Evolutionary conservation across 1,140 invertebrate genomes (phyloP), one percentile per base, ranked within the genome.

Genomic region (Zophobas morio): DNA sequence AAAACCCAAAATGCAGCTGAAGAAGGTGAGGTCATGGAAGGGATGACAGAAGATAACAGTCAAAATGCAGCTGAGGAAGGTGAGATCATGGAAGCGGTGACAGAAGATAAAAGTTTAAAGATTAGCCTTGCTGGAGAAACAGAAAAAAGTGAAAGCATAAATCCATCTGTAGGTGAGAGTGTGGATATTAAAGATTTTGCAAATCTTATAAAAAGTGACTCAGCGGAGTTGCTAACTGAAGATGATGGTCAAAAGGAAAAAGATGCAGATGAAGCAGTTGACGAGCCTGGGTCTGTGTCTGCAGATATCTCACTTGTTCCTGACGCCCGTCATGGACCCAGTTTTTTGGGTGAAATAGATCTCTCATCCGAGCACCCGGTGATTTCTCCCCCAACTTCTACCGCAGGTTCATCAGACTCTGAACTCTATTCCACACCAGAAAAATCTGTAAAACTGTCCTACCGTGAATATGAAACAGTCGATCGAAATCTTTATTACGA

Each of bases 401-500:
- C 8, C 3, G 42, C 8, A 8, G 3, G 3, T 8, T 4, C 8
- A 46, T 3, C 42, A 46, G 42, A 46, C 8, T 4, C 42, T 4
- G 3, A 8, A 3, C 0, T 3, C 42, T 46, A 46, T 8, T 8
- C 3, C 3, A 3, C 3, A 8, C 8, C 42, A 4, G 8, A 3
- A 8, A 46, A 46, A 46, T 3, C 3, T 3, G 42, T 46, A 8
- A 20, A 20, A 20, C 20, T 20, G 20, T 20, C 20, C 20, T 20
- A 20, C 20, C 20, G 20, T 20, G 54, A 20, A 56, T 3, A 35
- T n/a, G 36, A 37, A 1, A 8, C 6, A 46, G 37, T 35, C 1
- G 20, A 66, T 66, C 39, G 60, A 66, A 37, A 66, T 5, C 2
- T 66, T 37, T 66, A 66, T 33, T 66, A 66, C 39, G 60, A 66